Conservation (phyloP, 2,113 vertebrate genomes). For the Etheostoma cragini region DNA sequence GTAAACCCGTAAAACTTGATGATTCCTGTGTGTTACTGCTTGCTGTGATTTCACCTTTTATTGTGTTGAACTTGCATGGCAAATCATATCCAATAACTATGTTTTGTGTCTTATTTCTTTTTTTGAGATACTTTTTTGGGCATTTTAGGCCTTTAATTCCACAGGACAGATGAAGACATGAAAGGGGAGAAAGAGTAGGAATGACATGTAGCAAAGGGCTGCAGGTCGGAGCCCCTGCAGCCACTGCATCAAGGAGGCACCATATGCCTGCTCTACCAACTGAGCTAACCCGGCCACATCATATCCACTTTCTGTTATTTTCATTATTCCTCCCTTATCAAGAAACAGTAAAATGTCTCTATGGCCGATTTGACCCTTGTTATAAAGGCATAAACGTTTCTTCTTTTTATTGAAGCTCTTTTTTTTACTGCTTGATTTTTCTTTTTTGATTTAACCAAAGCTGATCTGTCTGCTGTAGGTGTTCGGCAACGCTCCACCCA, state of each 20-base stretch:
- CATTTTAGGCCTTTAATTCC: too few relatives aligned
- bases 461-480: slow-evolving; percentile 81
- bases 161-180: too few relatives aligned
- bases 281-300: too few relatives aligned
- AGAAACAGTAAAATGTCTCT: neutral
- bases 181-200: too few relatives aligned
- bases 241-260: too few relatives aligned
- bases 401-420: neutral
- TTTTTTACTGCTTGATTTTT: neutral
- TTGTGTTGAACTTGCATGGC: neutral
- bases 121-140: too few relatives aligned
- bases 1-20: neutral
- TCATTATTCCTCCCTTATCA: neutral
- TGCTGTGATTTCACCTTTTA: slow-evolving; percentile 3
- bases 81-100: neutral
- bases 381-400: neutral
- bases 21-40: neutral
- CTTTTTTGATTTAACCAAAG: neutral
- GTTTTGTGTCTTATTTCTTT: too few relatives aligned
- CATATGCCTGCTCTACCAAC: too few relatives aligned
- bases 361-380: neutral
- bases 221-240: too few relatives aligned
- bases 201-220: too few relatives aligned
- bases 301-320: neutral
- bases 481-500: slow-evolving; percentile 95